These are phyloP conservation scores for Myripristis jacobus DNA, from an alignment of 2,797 vertebrate genomes.

Conservation along the genomic window DNA sequence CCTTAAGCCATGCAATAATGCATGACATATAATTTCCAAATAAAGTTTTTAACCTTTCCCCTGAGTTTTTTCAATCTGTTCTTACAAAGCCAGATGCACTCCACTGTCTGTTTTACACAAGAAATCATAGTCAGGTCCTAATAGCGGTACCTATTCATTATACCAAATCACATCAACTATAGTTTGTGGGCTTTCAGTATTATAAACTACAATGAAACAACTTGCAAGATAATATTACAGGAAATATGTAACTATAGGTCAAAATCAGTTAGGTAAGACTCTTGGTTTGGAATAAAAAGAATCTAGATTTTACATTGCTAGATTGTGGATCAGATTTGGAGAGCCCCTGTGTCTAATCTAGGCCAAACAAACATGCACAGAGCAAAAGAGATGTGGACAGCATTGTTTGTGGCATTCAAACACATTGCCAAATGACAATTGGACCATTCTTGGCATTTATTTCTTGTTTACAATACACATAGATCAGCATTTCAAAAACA, in stretches of 20 bases:
- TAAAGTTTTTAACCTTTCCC: neutral
- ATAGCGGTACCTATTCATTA: neutral
- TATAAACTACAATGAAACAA: slow-evolving; percentile 35
- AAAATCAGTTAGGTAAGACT: neutral
- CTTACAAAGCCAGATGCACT: neutral
- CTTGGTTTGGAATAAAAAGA: neutral
- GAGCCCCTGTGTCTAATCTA: neutral
- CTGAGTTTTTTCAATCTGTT: neutral
- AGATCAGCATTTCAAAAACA: slow-evolving; percentile 2
- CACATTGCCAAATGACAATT: neutral
- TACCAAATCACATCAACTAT: neutral
- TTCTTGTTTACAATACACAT: neutral
- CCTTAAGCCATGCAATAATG: neutral
- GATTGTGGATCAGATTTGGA: slow-evolving; percentile 8
- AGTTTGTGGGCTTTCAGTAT: slow-evolving; percentile 16
- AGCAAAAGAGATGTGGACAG: neutral
- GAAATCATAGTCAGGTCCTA: slow-evolving; percentile 6
- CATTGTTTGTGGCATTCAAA: neutral
- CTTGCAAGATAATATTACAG: neutral
- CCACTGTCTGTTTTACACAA: neutral
- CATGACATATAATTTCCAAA: neutral
- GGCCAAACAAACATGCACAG: neutral
- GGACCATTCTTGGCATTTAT: slow-evolving; percentile 1
- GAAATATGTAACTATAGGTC: neutral
- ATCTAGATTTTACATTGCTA: neutral